A percentile compares a stretch with the other conserved stretches of the same genome.
Evolutionary conservation across 2,113 vertebrate genomes (phyloP).

Genomic region (Turnix velox): DNA sequence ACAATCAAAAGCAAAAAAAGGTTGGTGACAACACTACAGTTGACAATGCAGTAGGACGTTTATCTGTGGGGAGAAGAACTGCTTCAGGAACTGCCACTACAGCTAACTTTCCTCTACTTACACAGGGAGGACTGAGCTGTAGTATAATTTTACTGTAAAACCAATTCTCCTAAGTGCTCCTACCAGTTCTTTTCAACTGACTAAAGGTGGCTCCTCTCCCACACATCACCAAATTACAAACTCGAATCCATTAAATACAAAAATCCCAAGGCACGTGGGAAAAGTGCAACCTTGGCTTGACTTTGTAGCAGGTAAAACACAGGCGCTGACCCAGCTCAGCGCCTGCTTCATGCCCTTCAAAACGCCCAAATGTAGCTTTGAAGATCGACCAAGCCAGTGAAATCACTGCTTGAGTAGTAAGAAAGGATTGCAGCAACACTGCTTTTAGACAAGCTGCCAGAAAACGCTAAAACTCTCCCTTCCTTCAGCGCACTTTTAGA

Average conservation of each 20-base stretch:
- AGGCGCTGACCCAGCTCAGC: accelerated
- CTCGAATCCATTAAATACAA: not conserved
- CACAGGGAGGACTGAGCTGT: not conserved
- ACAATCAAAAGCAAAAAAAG: not conserved
- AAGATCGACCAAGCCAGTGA: not conserved
- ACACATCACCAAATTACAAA: accelerated
- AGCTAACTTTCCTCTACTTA: not conserved
- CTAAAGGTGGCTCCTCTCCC: not conserved
- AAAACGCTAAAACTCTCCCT: accelerated
- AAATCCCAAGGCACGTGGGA: not conserved
- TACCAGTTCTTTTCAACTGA: not conserved
- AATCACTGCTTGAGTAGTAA: accelerated
- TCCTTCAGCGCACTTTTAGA: not conserved
- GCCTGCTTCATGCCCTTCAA: not conserved
- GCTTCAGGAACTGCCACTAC: not conserved
- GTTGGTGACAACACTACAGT: not conserved
- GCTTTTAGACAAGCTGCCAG: accelerated
- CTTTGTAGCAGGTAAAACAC: not conserved
- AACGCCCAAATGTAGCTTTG: accelerated
- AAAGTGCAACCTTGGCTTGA: not conserved
- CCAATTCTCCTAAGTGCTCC: not conserved
- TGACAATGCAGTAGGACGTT: not conserved
- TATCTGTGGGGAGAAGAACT: not conserved
- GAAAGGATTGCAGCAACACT: not conserved
- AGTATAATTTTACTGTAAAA: not conserved